Evolutionary conservation across 2,797 vertebrate genomes (phyloP), one percentile per base, ranked within the genome.

Genomic region (Vultur gryphus): DNA sequence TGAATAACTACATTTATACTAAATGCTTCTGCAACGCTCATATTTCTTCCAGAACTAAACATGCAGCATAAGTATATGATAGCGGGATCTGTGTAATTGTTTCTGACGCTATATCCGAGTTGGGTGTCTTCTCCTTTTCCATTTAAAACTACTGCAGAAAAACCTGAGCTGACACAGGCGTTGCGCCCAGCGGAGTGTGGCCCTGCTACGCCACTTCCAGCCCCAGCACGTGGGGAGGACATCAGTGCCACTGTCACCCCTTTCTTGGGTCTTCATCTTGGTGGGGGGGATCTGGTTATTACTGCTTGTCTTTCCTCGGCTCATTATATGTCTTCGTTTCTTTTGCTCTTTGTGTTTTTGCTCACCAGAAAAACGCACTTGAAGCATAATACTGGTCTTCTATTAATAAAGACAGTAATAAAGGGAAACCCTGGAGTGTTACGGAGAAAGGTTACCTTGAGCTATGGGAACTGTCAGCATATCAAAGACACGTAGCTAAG

Each of bases 401-500:
- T 95, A 65, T 58, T 93, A 58, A 77, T 88, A 83, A 84, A 89
- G 76, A 69, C 46, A 84, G 72, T 62, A 96, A 94, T 93, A 96
- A 96, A 94, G 77, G 76, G 86, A 96, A 93, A 93, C 84, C 93
- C 84, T 1, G 3, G 81, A 87, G 82, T 37, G 51, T 70, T 93
- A 77, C 3, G 7, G 55, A 31, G 84, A 89, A 95, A 95, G 95
- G 95, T 94, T 89, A 96, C 95, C 90, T 92, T 95, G 90, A 94
- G 94, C 90, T 92, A 10, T 90, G 81, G 91, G 88, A 94, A 85
- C 88, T 95, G 95, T 75, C 95, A 94, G 71, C 61, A 33, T 85
- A 89, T 93, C 95, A 93, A 89, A 96, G 92, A 71, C 46, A 29
- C 29, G n/a, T 6, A 83, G 57, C 78, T 77, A 58, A 93, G 81